phyloP scores from a whole-genome alignment of 2,888 invertebrate genomes.

The Hanleya hanleyi region DNA sequence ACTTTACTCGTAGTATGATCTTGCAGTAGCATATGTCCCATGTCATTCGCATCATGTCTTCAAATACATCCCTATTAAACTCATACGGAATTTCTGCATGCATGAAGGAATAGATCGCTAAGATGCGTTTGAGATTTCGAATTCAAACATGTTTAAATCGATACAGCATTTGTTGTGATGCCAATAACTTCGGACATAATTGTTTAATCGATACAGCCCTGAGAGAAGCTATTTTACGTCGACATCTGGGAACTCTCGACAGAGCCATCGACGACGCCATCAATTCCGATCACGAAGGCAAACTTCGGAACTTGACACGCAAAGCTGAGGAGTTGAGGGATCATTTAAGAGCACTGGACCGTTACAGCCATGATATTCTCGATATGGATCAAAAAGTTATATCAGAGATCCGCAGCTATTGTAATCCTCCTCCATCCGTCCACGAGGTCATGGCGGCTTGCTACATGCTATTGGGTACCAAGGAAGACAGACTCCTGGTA shows the following conservation, averaged over 20 bases:
- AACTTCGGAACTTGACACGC: conserved; percentile 47
- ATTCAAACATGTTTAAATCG: too few relatives aligned
- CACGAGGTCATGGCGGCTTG: conserved; percentile 64
- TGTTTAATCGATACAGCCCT: conserved; percentile 45
- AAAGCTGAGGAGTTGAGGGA: conserved; percentile 50
- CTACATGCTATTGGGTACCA: conserved; percentile 59
- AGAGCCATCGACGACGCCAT: conserved; percentile 49
- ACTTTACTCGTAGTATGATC: too few relatives aligned
- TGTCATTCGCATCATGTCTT: too few relatives aligned
- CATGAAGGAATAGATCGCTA: too few relatives aligned
- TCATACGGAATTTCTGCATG: too few relatives aligned
- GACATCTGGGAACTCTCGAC: conserved; percentile 54
- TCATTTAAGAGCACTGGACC: conserved; percentile 53
- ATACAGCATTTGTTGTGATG: too few relatives aligned
- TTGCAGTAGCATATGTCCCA: too few relatives aligned
- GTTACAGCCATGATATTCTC: conserved; percentile 57
- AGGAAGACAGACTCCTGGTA: conserved; percentile 56
- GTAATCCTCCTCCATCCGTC: conserved; percentile 57
- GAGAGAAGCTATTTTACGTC: conserved; percentile 54
- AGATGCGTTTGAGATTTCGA: too few relatives aligned
- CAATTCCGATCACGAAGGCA: conserved; percentile 43
- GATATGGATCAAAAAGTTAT: conserved; percentile 62
- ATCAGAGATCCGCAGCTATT: conserved; percentile 63
- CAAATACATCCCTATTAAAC: too few relatives aligned
- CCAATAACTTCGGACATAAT: not conserved